Evolutionary conservation across 2,113 vertebrate species (phyloP).

Genomic region (Pseudonaja textilis): DNA sequence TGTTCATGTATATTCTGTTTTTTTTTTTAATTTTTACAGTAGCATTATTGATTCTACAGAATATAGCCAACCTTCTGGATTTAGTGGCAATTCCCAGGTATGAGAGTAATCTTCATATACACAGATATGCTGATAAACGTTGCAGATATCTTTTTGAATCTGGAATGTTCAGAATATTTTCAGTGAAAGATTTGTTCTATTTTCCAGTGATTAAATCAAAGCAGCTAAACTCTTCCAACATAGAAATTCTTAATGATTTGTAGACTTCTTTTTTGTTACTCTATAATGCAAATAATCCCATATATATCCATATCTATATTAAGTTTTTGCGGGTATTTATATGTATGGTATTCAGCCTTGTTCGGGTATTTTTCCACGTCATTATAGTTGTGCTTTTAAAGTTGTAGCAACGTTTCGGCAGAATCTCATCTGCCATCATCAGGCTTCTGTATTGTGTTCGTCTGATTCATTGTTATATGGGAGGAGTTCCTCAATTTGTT

Average conservation of each 20-base stretch:
- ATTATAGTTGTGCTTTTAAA: too few species aligned
- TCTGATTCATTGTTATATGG: neutral
- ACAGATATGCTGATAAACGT: fast-evolving
- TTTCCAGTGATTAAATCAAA: neutral
- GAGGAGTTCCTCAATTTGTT: neutral
- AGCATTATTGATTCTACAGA: conserved; percentile 93
- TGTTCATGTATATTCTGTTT: conserved; percentile 46
- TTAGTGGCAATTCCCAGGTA: conserved; percentile 90
- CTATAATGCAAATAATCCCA: neutral
- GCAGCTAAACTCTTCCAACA: neutral
- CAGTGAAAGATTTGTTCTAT: neutral
- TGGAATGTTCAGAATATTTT: neutral
- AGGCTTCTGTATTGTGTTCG: too few species aligned
- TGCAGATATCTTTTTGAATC: fast-evolving
- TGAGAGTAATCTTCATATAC: conserved; percentile 40
- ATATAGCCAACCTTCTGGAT: conserved; percentile 90
- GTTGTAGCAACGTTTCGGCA: too few species aligned
- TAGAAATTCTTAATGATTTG: neutral
- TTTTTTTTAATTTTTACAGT: conserved; percentile 74
- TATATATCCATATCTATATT: too few species aligned
- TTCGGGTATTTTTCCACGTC: too few species aligned
- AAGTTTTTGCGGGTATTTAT: too few species aligned
- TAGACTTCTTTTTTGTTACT: neutral
- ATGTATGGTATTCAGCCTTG: too few species aligned
- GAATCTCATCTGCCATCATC: too few species aligned